A percentile compares a stretch with the other conserved stretches of the same genome.
Evolutionary conservation across 1,140 invertebrate genomes (phyloP).

Genomic region (Streblospio benedicti): DNA sequence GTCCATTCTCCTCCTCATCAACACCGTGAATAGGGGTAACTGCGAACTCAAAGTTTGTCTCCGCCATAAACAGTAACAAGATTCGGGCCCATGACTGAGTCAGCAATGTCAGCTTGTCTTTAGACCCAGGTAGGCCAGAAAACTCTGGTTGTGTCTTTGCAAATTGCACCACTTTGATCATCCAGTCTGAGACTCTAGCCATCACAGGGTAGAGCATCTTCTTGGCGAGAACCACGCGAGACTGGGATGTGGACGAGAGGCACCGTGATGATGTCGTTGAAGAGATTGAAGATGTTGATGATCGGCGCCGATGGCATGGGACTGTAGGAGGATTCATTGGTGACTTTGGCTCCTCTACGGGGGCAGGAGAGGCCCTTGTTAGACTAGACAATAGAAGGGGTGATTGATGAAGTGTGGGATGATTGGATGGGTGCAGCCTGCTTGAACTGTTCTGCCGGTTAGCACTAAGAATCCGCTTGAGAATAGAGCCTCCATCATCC

Average conservation of each 20-base stretch:
- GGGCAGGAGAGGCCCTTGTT: background rate
- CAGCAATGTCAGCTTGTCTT: constrained; percentile 39
- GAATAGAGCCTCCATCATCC: background rate
- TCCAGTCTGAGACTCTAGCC: constrained; percentile 43
- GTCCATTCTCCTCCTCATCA: background rate
- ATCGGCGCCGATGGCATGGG: background rate
- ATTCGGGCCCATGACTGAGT: constrained; percentile 39
- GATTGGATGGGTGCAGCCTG: too few species aligned
- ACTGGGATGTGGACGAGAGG: background rate
- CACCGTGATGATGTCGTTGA: background rate
- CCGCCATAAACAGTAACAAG: constrained; percentile 41
- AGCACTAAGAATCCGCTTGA: constrained; percentile 6
- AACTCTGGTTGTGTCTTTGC: constrained; percentile 40
- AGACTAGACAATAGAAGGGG: background rate
- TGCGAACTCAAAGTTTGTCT: constrained; percentile 43
- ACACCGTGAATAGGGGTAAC: constrained; percentile 33
- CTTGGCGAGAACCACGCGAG: constrained; percentile 32
- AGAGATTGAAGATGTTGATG: background rate
- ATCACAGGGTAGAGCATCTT: constrained; percentile 42
- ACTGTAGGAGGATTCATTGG: background rate
- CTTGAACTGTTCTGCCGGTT: too few species aligned
- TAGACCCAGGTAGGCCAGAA: constrained; percentile 30
- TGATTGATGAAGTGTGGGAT: too few species aligned
- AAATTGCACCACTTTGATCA: constrained; percentile 42
- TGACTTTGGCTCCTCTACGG: background rate